Conservation (phyloP, 1,140 invertebrate genomes). For the Cyphomyrmex costatus region DNA sequence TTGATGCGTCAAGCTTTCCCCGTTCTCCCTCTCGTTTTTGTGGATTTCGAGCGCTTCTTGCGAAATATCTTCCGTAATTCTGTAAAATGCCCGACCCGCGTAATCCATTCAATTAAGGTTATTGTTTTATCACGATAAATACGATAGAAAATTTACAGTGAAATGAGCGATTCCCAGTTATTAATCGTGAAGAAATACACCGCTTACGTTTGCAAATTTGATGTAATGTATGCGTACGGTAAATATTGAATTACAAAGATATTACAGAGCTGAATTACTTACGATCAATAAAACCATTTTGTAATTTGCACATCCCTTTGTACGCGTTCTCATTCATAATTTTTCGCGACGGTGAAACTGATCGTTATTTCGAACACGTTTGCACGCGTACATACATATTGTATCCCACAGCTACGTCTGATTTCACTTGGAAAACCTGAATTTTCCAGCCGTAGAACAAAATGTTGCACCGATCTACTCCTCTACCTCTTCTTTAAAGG, state of each 20-base stretch:
- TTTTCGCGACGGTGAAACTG: not conserved
- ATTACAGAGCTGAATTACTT: slow-evolving; percentile 43
- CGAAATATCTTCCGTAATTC: slow-evolving; percentile 44
- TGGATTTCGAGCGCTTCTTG: slow-evolving; percentile 41
- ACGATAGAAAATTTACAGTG: slow-evolving; percentile 28
- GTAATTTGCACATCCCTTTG: slow-evolving; percentile 20
- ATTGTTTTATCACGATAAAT: slow-evolving; percentile 63
- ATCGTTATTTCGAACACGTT: slow-evolving; percentile 22
- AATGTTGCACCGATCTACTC: slow-evolving; percentile 49
- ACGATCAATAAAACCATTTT: slow-evolving; percentile 37
- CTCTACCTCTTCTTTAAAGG: slow-evolving; percentile 49
- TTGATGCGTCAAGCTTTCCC: slow-evolving; percentile 35
- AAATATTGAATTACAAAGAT: slow-evolving; percentile 47
- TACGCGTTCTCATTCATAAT: slow-evolving; percentile 24
- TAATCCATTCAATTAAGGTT: slow-evolving; percentile 54
- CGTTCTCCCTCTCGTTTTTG: not conserved
- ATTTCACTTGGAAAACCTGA: slow-evolving; percentile 44
- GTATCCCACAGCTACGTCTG: not conserved
- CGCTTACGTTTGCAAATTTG: slow-evolving; percentile 15
- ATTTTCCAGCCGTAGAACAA: slow-evolving; percentile 30
- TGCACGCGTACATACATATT: not conserved
- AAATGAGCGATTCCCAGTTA: slow-evolving; percentile 21
- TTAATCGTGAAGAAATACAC: slow-evolving; percentile 23
- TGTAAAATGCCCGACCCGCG: slow-evolving; percentile 36
- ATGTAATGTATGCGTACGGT: slow-evolving; percentile 4